Evolutionary conservation across 2,113 vertebrate species (phyloP), one percentile per base, ranked within the genome.

Genomic region (Podocnemis expansa): DNA sequence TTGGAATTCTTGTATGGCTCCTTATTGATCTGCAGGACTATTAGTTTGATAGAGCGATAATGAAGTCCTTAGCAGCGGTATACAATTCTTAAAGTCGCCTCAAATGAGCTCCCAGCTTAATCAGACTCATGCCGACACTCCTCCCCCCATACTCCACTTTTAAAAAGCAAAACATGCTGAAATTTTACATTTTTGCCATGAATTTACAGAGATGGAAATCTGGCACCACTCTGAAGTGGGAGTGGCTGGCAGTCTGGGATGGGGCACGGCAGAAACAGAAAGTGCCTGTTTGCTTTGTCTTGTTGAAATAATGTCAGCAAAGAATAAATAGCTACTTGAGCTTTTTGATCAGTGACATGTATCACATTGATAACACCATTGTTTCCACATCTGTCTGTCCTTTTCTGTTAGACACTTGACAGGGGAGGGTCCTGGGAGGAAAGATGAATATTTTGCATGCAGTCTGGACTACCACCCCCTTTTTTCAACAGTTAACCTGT

Each of bases 21-120:
- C 19, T 25, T 91, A 91, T 83, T 79, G 84, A 83, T 87, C 73
- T 78, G 73, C 70, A 54, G 52, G 47, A 8, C 25, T 87, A 47
- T 82, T 81, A 38, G 63, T 47, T 83, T 83, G 90, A 82, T 87
- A 87, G 85, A 82, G 70, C 14, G 19, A 87, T 87, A 91, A 91
- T 91, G 84, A 91, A 91, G 85, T 91, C 67, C 73, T 87, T 91
- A 83, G 31, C 8, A 47, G 47, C 55, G n/a, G 11, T 16, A 31
- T 49, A 38, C 85, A 79, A 63, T 83, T 79, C 58, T 87, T 82
- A 47, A 91, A 87, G 47, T 60, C 87, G 45, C 38, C 41, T 83
- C 85, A 82, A 76, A 83, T 78, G 73, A 87, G 49, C 80, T 67
- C 47, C 47, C 78, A 56, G 79, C 31, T 78, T 91, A 83, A 91